These are phyloP conservation scores for Chiloscyllium punctatum DNA, from an alignment of 2,797 vertebrate genomes.

Conservation along the genomic window DNA sequence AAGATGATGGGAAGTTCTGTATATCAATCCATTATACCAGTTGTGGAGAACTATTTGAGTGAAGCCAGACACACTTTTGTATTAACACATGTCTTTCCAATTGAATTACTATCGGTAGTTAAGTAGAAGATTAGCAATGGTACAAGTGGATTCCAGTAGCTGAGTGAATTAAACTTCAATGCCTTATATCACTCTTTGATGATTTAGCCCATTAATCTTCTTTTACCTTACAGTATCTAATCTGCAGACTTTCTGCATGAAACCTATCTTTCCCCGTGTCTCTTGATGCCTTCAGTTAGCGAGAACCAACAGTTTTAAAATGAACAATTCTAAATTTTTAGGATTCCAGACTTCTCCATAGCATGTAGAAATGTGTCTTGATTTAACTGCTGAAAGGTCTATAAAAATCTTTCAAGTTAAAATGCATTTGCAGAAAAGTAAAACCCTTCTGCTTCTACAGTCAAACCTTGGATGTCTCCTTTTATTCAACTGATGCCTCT, in stretches of 20 bases:
- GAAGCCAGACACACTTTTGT: neutral
- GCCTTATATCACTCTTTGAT: neutral
- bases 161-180: too few species aligned
- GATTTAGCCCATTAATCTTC: neutral
- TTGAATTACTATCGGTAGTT: neutral
- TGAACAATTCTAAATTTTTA: neutral
- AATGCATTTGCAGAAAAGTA: neutral
- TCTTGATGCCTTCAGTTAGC: neutral
- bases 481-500: neutral
- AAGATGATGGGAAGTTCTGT: neutral
- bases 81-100: neutral
- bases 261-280: neutral
- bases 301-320: too few species aligned
- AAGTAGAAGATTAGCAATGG: neutral
- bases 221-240: neutral
- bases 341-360: neutral
- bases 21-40: neutral
- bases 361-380: neutral
- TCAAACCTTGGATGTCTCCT: neutral
- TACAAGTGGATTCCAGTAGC: neutral
- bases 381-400: neutral
- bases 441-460: neutral
- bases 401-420: neutral
- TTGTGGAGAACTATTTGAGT: neutral
- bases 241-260: neutral